phyloP scores from a whole-genome alignment of 1,140 invertebrate species.

The Cydia pomonella region DNA sequence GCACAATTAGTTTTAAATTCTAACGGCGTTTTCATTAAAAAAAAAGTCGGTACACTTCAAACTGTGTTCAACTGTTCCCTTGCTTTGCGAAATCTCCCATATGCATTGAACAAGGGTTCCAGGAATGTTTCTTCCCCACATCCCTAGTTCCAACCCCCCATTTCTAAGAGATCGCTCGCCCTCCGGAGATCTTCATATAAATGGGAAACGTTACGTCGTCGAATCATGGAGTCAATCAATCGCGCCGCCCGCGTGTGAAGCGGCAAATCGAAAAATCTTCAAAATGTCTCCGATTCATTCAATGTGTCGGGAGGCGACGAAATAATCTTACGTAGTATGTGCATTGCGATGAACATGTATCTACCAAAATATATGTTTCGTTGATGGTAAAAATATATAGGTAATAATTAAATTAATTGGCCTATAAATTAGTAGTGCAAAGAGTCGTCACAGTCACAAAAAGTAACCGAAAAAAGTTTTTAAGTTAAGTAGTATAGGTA shows the following conservation, averaged over 20 bases:
- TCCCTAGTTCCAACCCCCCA: not conserved
- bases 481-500: too few relatives aligned
- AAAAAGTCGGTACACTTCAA: too few relatives aligned
- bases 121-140: not conserved
- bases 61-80: too few relatives aligned
- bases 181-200: constrained; percentile 54
- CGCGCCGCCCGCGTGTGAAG: constrained; percentile 51
- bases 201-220: constrained; percentile 53
- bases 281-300: constrained; percentile 51
- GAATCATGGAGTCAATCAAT: constrained; percentile 54
- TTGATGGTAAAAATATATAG: too few relatives aligned
- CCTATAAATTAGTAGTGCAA: too few relatives aligned
- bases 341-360: not conserved
- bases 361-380: not conserved
- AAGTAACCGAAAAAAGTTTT: too few relatives aligned
- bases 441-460: too few relatives aligned
- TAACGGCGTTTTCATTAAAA: too few relatives aligned
- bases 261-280: constrained; percentile 56
- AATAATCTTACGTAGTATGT: constrained; percentile 11
- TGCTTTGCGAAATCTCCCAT: too few relatives aligned
- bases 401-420: too few relatives aligned
- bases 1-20: too few relatives aligned
- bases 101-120: too few relatives aligned
- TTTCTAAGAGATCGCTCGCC: not conserved
- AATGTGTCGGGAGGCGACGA: not conserved